Evolutionary conservation across 2,797 vertebrate species (phyloP).

Genomic region (Tiaroga cobitis): DNA sequence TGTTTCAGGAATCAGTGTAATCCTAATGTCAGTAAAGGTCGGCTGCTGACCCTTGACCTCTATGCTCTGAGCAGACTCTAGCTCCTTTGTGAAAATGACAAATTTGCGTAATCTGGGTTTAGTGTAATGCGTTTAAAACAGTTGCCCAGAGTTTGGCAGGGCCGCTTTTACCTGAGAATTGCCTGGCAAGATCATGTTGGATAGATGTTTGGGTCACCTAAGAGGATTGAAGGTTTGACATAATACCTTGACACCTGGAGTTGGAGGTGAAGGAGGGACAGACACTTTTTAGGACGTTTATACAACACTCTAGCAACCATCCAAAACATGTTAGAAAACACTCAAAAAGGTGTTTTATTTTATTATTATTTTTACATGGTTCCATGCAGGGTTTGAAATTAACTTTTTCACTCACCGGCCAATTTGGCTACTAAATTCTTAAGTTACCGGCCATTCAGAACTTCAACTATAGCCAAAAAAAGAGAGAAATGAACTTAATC

Average conservation of each 20-base stretch:
- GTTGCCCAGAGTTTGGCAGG: constrained; percentile 9
- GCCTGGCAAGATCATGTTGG: constrained; percentile 2
- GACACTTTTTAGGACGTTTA: background rate
- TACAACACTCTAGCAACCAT: background rate
- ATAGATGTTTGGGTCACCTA: constrained; percentile 37
- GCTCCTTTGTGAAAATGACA: background rate
- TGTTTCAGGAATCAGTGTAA: background rate
- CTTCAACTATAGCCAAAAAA: too few species aligned
- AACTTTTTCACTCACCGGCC: too few species aligned
- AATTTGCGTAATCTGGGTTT: constrained; percentile 32
- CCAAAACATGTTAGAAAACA: background rate
- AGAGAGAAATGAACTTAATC: too few species aligned
- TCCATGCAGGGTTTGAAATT: too few species aligned
- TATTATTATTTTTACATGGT: too few species aligned
- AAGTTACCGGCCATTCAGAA: too few species aligned
- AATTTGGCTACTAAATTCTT: too few species aligned
- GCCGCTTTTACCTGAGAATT: background rate
- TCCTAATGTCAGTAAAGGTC: background rate
- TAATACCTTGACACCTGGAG: constrained; percentile 35
- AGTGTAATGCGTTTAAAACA: constrained; percentile 35
- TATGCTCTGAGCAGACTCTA: background rate
- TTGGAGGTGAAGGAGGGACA: background rate
- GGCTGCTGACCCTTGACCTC: background rate
- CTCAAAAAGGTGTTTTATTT: background rate
- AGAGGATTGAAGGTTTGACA: constrained; percentile 44